Percentiles rank a stretch among this genome's conserved stretches.
Conservation (phyloP, 2,113 vertebrate species). For the Poeciliopsis occidentalis region DNA sequence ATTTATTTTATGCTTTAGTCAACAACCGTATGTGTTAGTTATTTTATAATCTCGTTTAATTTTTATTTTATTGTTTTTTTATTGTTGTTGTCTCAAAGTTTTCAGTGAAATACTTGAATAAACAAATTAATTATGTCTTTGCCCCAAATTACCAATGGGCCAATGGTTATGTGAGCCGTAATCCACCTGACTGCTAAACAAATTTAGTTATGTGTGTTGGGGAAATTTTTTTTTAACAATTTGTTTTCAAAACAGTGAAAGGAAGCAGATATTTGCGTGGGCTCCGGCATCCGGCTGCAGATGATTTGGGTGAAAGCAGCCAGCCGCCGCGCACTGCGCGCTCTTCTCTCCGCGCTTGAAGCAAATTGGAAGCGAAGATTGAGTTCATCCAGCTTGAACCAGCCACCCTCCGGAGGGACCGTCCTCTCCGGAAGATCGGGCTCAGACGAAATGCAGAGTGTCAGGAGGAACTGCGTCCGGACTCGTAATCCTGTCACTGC, state of each 20-base stretch:
- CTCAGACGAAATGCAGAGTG: slow-evolving; percentile 75
- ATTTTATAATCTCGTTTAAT: not conserved
- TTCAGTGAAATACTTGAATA: not conserved
- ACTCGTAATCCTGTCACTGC: slow-evolving; percentile 70
- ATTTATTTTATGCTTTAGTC: not conserved
- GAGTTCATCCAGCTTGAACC: slow-evolving; percentile 82
- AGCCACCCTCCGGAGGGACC: slow-evolving; percentile 74
- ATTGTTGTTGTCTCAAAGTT: not conserved
- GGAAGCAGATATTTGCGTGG: not conserved
- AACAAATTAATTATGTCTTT: not conserved
- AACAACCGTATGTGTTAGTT: not conserved
- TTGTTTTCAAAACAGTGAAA: not conserved
- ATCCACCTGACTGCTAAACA: not conserved
- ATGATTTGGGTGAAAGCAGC: slow-evolving; percentile 27
- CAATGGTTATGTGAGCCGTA: not conserved
- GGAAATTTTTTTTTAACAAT: not conserved
- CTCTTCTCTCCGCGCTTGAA: slow-evolving; percentile 66
- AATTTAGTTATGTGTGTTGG: not conserved
- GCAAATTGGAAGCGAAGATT: slow-evolving; percentile 82
- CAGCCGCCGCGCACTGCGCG: slow-evolving; percentile 32
- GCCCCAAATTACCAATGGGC: not conserved
- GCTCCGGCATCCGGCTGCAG: slow-evolving; percentile 11
- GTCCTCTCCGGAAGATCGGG: slow-evolving; percentile 68
- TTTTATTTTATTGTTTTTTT: too few relatives aligned
- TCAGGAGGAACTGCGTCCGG: slow-evolving; percentile 67